Evolutionary conservation across 1,140 invertebrate species (phyloP).

Genomic region (Holcopasites calliopsidis): DNA sequence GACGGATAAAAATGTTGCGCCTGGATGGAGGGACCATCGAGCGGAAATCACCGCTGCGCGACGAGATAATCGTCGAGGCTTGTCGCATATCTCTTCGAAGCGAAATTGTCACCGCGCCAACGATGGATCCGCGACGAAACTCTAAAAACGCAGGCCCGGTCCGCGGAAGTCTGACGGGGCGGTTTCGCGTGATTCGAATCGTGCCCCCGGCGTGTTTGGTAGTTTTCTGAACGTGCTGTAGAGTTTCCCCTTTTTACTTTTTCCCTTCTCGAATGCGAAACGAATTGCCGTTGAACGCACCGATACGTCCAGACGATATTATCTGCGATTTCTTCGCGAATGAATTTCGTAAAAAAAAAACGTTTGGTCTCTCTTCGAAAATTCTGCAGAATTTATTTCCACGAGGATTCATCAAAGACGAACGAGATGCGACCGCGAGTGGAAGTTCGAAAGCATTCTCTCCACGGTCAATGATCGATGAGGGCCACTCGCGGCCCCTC

Average conservation of each 20-base stretch:
- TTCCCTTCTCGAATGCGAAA: background rate
- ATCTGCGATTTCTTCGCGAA: too few relatives aligned
- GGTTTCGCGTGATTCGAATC: slow-evolving; percentile 1
- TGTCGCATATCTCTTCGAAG: slow-evolving; percentile 26
- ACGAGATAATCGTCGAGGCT: slow-evolving; percentile 27
- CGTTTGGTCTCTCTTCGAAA: too few relatives aligned
- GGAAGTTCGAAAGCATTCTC: too few relatives aligned
- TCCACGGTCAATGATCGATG: background rate
- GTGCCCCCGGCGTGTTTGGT: background rate
- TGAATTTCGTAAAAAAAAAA: too few relatives aligned
- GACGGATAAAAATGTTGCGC: background rate
- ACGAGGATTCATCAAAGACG: background rate
- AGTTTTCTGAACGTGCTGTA: too few relatives aligned
- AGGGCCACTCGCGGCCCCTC: too few relatives aligned
- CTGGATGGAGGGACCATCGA: background rate
- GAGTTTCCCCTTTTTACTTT: background rate
- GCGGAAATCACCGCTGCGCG: slow-evolving; percentile 14
- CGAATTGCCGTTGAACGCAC: too few relatives aligned
- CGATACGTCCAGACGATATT: too few relatives aligned
- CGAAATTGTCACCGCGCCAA: background rate
- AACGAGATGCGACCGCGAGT: too few relatives aligned
- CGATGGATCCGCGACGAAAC: slow-evolving; percentile 1
- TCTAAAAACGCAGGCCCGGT: background rate
- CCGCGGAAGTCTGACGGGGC: background rate
- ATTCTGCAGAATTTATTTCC: background rate